Evolutionary conservation across 2,797 vertebrate species (phyloP), one percentile per base, ranked within the genome.

Genomic region (Phrynocephalus forsythii): DNA sequence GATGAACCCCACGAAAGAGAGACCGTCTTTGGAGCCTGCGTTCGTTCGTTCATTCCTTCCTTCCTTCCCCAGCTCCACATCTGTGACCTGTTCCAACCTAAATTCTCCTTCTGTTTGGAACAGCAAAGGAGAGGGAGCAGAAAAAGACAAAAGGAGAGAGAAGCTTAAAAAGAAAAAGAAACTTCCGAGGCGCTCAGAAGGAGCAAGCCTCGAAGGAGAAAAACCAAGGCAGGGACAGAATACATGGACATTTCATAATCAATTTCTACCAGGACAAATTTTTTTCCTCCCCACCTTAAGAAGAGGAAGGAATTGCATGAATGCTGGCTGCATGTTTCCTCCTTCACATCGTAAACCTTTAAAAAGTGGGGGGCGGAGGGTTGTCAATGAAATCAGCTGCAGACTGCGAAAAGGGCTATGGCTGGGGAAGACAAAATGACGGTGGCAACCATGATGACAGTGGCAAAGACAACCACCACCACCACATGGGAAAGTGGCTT

Each of bases 101-200:
- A 95, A 95, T 95, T 96, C 92, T 89, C 89, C 68, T 88, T 92
- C 92, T 93, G 86, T 83, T 92, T 92, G 92, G 94, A 89, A 92
- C 89, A 94, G 93, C 92, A 96, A 95, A 94, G 92, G 89, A 94
- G 92, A 94, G 63, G 87, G 20, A 24, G 8, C 5, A 2, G 11
- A 30, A 5, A 81, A 15, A 66, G 33, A 87, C 33, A 73, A 28
- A 66, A 66, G 48, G 30, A 80, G 69, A 63, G 71, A 56, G 13
- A 66, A 52, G 79, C 60, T 48, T 15, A 13, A 2, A 24, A 38
- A 13, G 1, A 24, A 38, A 66, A 18, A 0, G 1, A 28, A 86
- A 71, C 28, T 44, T 72, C 63, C 75, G 79, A 30, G 71, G 2
- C 24, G 28, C 10, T 72, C 56, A 78, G 72, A 88, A 68, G 33